phyloP scores from a whole-genome alignment of 1,140 invertebrate genomes.

The Oedothorax gibbosus region DNA sequence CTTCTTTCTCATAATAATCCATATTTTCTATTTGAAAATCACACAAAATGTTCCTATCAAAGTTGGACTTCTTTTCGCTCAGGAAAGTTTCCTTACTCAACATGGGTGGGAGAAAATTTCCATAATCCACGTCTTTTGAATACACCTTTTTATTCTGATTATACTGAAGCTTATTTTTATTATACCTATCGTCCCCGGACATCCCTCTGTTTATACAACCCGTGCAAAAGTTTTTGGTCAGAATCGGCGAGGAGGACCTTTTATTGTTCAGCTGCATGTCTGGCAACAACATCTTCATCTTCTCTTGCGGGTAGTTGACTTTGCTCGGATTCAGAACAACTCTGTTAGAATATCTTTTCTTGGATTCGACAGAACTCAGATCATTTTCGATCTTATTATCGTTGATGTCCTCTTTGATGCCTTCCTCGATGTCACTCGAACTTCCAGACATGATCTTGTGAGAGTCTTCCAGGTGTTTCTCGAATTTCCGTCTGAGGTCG shows the following conservation, averaged over 20 bases:
- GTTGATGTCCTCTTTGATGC: not conserved
- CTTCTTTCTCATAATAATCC: no score
- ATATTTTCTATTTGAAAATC: no score
- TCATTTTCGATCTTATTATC: not conserved
- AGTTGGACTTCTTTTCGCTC: no score
- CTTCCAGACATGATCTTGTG: conserved; percentile 7
- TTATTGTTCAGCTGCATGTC: conserved; percentile 25
- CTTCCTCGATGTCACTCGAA: not conserved
- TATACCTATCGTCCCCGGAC: not conserved
- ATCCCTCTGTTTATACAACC: conserved; percentile 29
- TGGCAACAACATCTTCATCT: conserved; percentile 27
- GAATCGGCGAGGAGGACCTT: not conserved
- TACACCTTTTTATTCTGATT: no score
- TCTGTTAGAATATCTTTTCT: not conserved
- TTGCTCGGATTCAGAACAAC: conserved; percentile 24
- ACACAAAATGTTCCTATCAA: no score
- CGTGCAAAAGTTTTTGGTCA: conserved; percentile 43
- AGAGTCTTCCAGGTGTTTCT: conserved; percentile 40
- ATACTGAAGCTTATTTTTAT: no score
- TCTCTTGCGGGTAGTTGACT: conserved; percentile 39
- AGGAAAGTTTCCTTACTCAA: no score
- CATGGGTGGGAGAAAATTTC: no score
- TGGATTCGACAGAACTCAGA: not conserved
- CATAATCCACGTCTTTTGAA: no score
- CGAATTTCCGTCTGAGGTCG: conserved; percentile 21